These are phyloP conservation scores for Nasonia vitripennis DNA, from an alignment of 1,140 invertebrate species.

Conservation along the genomic window DNA sequence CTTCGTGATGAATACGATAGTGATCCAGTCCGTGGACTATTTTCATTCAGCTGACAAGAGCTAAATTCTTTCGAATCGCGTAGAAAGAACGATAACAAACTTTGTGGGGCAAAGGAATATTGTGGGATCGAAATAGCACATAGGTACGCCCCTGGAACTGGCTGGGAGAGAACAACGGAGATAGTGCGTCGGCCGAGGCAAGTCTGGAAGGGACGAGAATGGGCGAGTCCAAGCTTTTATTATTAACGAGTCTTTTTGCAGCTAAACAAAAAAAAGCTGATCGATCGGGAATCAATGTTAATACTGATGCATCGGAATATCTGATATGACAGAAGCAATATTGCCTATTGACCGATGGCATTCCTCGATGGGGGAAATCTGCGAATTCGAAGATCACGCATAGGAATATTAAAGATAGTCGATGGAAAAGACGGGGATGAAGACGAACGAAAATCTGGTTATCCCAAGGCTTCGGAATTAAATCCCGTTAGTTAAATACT, in stretches of 20 bases:
- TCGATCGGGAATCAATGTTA: not conserved
- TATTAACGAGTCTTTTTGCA: not conserved
- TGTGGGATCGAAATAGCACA: not conserved
- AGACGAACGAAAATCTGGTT: not conserved
- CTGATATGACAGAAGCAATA: not conserved
- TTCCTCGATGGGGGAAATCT: not conserved
- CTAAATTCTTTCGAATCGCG: too few relatives aligned
- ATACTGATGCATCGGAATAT: not conserved
- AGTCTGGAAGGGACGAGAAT: not conserved
- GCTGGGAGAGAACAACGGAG: not conserved
- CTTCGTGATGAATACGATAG: too few relatives aligned
- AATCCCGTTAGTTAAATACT: not conserved
- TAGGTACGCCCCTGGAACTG: slow-evolving; percentile 35
- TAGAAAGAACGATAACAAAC: too few relatives aligned
- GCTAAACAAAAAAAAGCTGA: not conserved
- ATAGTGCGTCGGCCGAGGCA: not conserved
- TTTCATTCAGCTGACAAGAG: too few relatives aligned
- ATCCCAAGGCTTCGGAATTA: not conserved
- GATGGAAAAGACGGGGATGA: not conserved
- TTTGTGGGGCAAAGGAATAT: too few relatives aligned
- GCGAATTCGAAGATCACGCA: not conserved
- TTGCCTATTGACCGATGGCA: not conserved
- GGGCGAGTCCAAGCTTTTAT: slow-evolving; percentile 45
- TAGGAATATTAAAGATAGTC: not conserved
- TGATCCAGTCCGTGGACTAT: too few relatives aligned